Evolutionary conservation across 2,888 invertebrate species (phyloP), one percentile per base, ranked within the genome.

Genomic region (Dysmachus trigonus): DNA sequence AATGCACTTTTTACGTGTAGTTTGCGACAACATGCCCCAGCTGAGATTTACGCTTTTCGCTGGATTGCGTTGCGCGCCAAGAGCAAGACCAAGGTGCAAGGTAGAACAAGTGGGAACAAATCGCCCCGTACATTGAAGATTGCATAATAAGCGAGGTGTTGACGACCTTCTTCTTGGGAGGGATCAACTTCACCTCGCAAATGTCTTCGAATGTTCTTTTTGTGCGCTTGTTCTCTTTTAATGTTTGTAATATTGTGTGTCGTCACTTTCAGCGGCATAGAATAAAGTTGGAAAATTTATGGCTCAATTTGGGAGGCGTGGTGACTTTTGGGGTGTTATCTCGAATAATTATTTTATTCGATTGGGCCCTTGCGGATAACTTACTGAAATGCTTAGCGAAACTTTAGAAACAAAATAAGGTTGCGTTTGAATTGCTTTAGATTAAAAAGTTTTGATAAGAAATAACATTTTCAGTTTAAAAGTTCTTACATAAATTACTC

Each of bases 61-160:
- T 27, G 13, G 62, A 10, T 10, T 10, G 62, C n/a, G 27, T 10
- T 10, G 62, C n/a, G 10, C 62, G 13, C 62, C 62, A 62, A 62
- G 62, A 62, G 62, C 62, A 62, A 62, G 62, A 62, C 18, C 62
- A 62, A 62, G 62, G 62, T 62, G 62, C 62, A 22, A 62, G 62
- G 62, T 13, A 62, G 62, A 22, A 13, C 27, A 79, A 31, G 79
- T 51, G 31, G 51, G 51, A 51, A 30, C 30, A 10, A 79, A 30
- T 79, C 15, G 79, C 51, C 6, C 2, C 38, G 13, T 15, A 41
- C 13, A 41, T 18, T n/a, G 35, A 7, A 15, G 18, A 76, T 79
- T 81, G 62, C 81, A 81, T 81, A 81, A 81, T 35, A 81, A 81
- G 53, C 53, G 53, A 15, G 53, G 51, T 81, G 81, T 62, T 51